These are phyloP conservation scores for Julus scanicus DNA, from an alignment of 2,888 invertebrate genomes.

Conservation along the genomic window DNA sequence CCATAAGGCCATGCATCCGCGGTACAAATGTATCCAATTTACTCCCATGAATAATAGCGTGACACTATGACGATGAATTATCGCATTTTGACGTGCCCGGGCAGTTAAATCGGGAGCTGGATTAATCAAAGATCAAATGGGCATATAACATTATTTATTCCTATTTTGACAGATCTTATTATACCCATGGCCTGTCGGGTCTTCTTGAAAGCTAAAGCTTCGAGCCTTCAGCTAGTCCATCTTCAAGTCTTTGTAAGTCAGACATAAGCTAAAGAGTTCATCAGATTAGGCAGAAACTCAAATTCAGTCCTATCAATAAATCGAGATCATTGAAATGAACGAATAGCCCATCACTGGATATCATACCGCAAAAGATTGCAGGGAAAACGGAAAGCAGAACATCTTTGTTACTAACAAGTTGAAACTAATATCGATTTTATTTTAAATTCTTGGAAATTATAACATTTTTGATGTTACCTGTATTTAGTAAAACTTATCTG, in stretches of 20 bases:
- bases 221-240: not conserved
- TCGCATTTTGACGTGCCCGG: conserved; percentile 45
- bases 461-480: too few relatives aligned
- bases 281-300: not conserved
- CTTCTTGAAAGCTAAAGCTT: not conserved
- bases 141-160: conserved; percentile 47
- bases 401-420: too few relatives aligned
- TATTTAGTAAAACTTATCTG: too few relatives aligned
- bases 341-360: too few relatives aligned
- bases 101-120: conserved; percentile 37
- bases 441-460: too few relatives aligned
- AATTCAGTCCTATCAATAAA: not conserved
- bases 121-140: conserved; percentile 47
- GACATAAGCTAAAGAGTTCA: conserved; percentile 35
- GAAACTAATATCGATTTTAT: too few relatives aligned
- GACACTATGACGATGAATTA: conserved; percentile 43
- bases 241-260: not conserved
- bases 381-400: too few relatives aligned
- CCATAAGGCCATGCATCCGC: not conserved
- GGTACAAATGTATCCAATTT: conserved; percentile 47
- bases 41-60: conserved; percentile 38
- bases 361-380: too few relatives aligned
- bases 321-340: not conserved
- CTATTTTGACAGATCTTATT: conserved; percentile 40
- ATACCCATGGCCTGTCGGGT: not conserved